phyloP scores from a whole-genome alignment of 2,113 vertebrate species.

The Campylomormyrus numenius region DNA sequence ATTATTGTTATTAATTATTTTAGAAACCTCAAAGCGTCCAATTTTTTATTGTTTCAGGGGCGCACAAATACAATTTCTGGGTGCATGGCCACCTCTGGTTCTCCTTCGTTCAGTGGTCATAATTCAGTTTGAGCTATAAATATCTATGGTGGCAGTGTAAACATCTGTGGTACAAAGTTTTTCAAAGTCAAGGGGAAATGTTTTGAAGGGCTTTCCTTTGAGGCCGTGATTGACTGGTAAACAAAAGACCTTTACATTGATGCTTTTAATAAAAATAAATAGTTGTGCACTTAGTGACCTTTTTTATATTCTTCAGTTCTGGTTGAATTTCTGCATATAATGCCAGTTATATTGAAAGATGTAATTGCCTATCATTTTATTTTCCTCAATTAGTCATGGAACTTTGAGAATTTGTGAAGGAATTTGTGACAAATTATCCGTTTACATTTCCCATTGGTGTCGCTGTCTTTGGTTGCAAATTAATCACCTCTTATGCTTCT shows the following conservation, averaged over 20 bases:
- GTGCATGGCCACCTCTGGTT: neutral
- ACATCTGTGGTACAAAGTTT: neutral
- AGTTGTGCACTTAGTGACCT: neutral
- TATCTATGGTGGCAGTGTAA: neutral
- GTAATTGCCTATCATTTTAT: neutral
- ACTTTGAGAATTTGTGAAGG: neutral
- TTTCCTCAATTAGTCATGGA: neutral
- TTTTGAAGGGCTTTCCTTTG: conserved; percentile 27
- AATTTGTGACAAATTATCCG: neutral
- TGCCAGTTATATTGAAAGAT: neutral
- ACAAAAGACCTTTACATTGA: neutral
- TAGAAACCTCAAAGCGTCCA: neutral
- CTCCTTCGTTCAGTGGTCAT: neutral
- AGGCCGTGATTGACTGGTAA: conserved; percentile 36
- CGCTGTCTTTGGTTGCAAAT: neutral
- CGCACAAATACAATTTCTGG: neutral
- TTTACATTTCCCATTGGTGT: neutral
- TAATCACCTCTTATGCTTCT: neutral
- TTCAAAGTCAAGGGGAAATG: conserved; percentile 21
- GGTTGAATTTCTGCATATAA: neutral
- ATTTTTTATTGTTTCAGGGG: neutral
- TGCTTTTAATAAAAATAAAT: neutral
- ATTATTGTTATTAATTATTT: neutral
- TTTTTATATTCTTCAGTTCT: neutral
- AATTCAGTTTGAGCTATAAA: neutral